Evolutionary conservation across 2,797 vertebrate species (phyloP).

Genomic region (Neosilurus hyrtlii): DNA sequence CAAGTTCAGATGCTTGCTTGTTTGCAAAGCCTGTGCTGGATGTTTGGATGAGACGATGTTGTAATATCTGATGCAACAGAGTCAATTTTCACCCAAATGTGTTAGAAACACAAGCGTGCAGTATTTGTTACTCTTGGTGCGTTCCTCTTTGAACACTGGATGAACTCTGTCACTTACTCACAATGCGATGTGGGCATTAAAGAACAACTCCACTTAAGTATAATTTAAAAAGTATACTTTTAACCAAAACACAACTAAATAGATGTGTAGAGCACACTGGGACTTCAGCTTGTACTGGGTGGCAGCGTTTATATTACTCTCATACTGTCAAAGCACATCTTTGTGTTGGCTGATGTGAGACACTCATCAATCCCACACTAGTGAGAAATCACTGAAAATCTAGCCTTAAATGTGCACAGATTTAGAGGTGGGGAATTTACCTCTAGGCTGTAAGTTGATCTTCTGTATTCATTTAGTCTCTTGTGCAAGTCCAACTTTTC

Average conservation of each 20-base stretch:
- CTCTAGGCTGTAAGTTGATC: background rate
- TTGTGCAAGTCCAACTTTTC: background rate
- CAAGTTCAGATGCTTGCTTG: background rate
- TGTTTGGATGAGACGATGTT: conserved; percentile 2
- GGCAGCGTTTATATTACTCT: background rate
- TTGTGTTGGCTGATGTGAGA: background rate
- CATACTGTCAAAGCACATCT: background rate
- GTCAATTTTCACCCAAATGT: background rate
- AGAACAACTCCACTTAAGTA: background rate
- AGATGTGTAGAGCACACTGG: background rate
- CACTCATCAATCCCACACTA: background rate
- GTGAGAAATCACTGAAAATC: background rate
- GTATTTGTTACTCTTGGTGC: background rate
- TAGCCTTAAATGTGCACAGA: background rate
- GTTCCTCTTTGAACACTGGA: background rate
- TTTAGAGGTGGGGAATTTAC: background rate
- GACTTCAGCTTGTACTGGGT: background rate
- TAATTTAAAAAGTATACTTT: background rate
- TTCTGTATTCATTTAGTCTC: background rate
- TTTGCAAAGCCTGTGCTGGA: background rate
- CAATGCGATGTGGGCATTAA: background rate
- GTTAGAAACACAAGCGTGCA: background rate
- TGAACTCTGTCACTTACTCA: background rate
- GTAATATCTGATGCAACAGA: conserved; percentile 30
- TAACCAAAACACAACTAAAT: background rate